Base-by-base conservation (phyloP, 2,888 invertebrate genomes). In the Hartigia nigra region DNA sequence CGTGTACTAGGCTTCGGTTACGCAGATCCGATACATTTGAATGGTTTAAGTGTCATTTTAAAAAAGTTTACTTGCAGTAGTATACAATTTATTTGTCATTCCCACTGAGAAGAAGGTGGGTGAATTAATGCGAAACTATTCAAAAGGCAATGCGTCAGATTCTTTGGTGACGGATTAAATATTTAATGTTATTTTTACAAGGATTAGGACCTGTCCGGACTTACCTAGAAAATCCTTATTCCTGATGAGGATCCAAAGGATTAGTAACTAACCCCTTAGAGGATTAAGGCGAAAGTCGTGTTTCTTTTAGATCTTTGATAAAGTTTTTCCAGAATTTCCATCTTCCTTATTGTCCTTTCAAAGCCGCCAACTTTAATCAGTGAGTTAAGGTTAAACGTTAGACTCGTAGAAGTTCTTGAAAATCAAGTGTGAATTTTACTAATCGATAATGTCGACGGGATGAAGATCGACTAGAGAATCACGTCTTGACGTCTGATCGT, bases 151-250 rank as follows among this genome's bases (percentile, higher is more conserved):
- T 86, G 83, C 80, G 75, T n/a, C 31, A 72, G 79, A 69, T 76
- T 76, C 78, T 78, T 76, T 78, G 70, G 79, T 88, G 88, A 90
- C 88, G 90, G 88, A 89, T 90, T 88, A 87, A 87, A 87, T 86
- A 89, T 88, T 89, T 88, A 90, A 89, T 83, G 79, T 90, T 90
- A 89, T 90, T 89, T 90, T 88, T 87, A 88, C 86, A 89, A 90
- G 90, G 88, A 90, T 90, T 89, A 87, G 86, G 82, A 81, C 79
- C 85, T 34, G 72, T 72, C 72, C 11, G 72, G 11, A 55, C 55
- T 55, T 55, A 55, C 55, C 55, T 55, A 55, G 23, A 23, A 23
- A 39, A 39, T 55, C 55, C 55, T 55, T 55, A 55, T 9, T 23
- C 55, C 5, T 5, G 23, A 55, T 9, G 55, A 55, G 55, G 55